Conservation (phyloP, 1,140 invertebrate species). For the Eumeta japonica region DNA sequence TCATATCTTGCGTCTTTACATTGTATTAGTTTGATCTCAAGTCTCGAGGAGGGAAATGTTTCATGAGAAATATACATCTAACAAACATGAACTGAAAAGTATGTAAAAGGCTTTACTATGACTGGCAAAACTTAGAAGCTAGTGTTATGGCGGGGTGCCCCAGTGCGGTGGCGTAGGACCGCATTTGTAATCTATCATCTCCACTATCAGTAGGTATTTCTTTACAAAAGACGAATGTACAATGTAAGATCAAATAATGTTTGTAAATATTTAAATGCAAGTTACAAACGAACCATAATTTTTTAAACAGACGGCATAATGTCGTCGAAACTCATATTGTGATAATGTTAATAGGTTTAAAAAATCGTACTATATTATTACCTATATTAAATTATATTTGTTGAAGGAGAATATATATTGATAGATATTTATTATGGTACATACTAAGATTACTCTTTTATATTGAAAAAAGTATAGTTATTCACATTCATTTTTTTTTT, state of each 20-base stretch:
- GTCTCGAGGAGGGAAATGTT: no score
- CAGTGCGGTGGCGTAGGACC: no score
- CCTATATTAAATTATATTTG: conserved; percentile 54
- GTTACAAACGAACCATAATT: conserved; percentile 20
- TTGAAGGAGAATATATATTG: conserved; percentile 53
- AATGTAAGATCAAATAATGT: conserved; percentile 10
- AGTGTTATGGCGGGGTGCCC: no score
- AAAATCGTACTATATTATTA: conserved; percentile 49
- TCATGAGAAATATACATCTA: no score
- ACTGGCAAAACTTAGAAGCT: no score
- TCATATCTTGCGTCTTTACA: no score
- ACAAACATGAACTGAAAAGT: no score
- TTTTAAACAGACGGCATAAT: conserved; percentile 42
- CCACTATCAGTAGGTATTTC: conserved; percentile 1
- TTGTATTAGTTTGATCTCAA: no score
- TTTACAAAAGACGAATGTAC: conserved; percentile 12
- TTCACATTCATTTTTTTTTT: no score
- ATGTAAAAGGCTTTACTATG: no score
- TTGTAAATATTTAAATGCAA: conserved; percentile 12
- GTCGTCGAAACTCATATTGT: conserved; percentile 48
- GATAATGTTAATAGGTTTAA: conserved; percentile 50
- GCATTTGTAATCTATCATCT: no score
- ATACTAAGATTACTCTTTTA: conserved; percentile 48
- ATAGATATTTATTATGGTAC: conserved; percentile 50
- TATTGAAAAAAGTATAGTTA: conserved; percentile 36